Evolutionary conservation across 2,113 vertebrate species (phyloP), one percentile per base, ranked within the genome.

Genomic region (Heterotis niloticus): DNA sequence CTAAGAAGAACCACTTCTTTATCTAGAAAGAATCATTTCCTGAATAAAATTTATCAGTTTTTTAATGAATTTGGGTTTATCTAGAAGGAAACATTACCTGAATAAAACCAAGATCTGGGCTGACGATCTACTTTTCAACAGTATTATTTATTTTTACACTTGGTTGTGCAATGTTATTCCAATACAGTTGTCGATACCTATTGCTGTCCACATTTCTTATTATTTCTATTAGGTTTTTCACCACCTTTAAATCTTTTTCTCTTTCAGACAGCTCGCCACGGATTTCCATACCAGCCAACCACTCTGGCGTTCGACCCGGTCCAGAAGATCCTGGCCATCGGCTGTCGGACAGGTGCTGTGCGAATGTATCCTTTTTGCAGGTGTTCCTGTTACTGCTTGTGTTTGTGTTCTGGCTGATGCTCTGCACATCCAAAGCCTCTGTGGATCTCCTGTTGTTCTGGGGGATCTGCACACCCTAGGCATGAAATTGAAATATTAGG

Each of bases 251-350:
- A 56, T 10, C 0, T 10, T 86, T 64, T 83, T 91, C 77, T 88
- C 18, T 92, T 94, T 81, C 93, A 99, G 98, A 99, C 96, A 44
- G 96, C 98, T 82, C 95, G 98, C 67, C 98, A 99, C 87, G 98
- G 98, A 64, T 98, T 99, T 85, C 96, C 98, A 54, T 96, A 96
- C 87, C 93, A 99, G 79, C 97, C 98, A 67, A 98, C 96, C 75
- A 90, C 96, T 80, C 92, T 99, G 90, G 96, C 96, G 78, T 99
- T 96, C 85, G 98, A 99, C 89, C 96, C 97, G 0, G 96, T 99
- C 87, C 98, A 99, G 93, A 99, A 97, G 93, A 94, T 99, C 75
- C 88, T 99, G 90, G 97, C 98, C 73, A 92, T 99, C 70, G 98
- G 98, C 76, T 95, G 96, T 29, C 94, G 96, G 88, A 93, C 94